These are phyloP conservation scores for Falco punctatus DNA, from an alignment of 2,113 vertebrate species.

Conservation along the genomic window DNA sequence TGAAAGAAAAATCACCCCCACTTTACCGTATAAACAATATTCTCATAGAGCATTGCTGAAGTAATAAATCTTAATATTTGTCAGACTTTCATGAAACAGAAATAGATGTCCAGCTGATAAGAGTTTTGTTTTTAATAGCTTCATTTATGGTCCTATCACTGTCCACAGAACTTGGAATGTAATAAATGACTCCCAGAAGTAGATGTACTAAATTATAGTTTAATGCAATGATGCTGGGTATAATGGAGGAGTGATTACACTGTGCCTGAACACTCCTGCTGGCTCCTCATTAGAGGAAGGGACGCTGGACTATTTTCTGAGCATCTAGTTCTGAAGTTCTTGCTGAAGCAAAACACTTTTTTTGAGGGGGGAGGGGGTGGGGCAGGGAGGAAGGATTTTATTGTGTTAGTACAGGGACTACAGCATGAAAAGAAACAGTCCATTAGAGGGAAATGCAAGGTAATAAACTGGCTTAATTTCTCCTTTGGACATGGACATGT, in stretches of 20 bases:
- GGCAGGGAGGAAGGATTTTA: not conserved
- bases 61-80: conserved; percentile 38
- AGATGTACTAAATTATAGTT: conserved; percentile 42
- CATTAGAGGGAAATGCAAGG: not conserved
- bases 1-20: conserved; percentile 26
- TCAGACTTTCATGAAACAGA: not conserved
- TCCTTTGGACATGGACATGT: not conserved
- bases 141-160: conserved; percentile 19
- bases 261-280: not conserved
- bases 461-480: conserved; percentile 13
- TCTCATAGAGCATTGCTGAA: not conserved
- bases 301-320: conserved; percentile 11
- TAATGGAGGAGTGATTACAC: not conserved
- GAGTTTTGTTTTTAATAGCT: not conserved
- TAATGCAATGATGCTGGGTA: not conserved
- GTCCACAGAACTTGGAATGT: not conserved
- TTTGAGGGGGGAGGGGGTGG: no score
- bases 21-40: not conserved
- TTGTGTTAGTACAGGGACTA: not conserved
- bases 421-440: conserved; percentile 11
- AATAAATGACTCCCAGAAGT: conserved; percentile 29
- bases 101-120: conserved; percentile 30
- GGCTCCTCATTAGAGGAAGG: not conserved
- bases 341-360: not conserved
- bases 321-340: not conserved